Base-by-base conservation (phyloP, 64 coral and sea anemone species). In the Cladopsammia gracilis region DNA sequence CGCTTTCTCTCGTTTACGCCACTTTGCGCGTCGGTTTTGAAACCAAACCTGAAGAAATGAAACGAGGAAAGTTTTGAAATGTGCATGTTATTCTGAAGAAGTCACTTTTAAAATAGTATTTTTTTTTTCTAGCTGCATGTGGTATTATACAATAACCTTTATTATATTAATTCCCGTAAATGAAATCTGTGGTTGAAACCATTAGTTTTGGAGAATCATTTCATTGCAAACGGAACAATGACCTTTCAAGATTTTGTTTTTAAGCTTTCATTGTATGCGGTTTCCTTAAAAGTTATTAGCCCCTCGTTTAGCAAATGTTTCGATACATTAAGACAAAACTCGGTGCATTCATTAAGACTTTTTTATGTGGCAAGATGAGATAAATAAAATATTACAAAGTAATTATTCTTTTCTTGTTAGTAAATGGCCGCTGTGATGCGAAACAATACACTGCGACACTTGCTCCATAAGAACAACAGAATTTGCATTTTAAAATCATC, bases 21-120 rank as follows among this genome's bases (percentile, higher is more conserved):
- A 97, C 77, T 97, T 97, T 75, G 96, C 96, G 48, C 96, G 75
- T 60, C 96, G 89, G 88, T 97, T 97, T 76, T 97, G 96, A 75
- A 97, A 97, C 96, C 96, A 97, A 57, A 97, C 96, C 96, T 97
- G 47, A 18, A 48, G 45, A 71, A 47, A 93, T 78, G 44, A 60
- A 20, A 25, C 13, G 71, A 62, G 20, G 3, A 48, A 48, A 66
- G 4, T 19, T 48, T 61, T 20, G 26, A 15, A 78, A 89, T 6
- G 25, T 7, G 48, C 60, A 7, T n/a, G 49, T 56, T 26, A 57
- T 3, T 54, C 6, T 54, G 11, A 56, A 56, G 5, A 34, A 34
- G 34, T 34, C 34, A 34, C 34, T 56, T 56, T 56, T 10, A 56
- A 10, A 54, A 62, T 23, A 61, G 62, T 58, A 72, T 34, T 64